A percentile compares a stretch with the other conserved stretches of the same genome.
Evolutionary conservation across 2,797 vertebrate genomes (phyloP).

Genomic region (Muraenolepis orangiensis): DNA sequence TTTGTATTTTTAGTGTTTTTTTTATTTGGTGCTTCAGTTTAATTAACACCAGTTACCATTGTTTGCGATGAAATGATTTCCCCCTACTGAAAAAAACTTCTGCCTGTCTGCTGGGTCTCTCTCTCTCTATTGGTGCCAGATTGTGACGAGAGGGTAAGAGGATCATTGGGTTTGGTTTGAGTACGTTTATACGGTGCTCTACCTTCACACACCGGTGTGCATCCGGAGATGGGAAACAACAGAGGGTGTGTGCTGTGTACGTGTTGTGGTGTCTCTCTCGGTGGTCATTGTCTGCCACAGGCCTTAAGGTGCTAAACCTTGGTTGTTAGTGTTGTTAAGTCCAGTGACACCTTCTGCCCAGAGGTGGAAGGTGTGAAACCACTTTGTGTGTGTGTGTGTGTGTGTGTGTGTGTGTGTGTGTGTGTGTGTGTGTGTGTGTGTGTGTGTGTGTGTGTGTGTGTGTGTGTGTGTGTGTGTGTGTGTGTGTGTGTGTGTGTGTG

Average conservation of each 20-base stretch:
- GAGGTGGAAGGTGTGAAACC: neutral
- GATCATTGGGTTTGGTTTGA: neutral
- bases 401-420: neutral
- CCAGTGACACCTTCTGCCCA: neutral
- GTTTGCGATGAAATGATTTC: neutral
- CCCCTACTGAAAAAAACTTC: too few species aligned
- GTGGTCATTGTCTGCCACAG: neutral
- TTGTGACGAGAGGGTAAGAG: too few species aligned
- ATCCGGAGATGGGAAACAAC: neutral
- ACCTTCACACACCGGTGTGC: too few species aligned
- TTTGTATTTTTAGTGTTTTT: too few species aligned
- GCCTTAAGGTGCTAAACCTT: neutral
- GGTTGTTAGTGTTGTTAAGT: too few species aligned
- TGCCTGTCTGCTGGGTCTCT: too few species aligned
- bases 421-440: conserved; percentile 1
- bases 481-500: neutral
- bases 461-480: neutral
- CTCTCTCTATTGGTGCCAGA: neutral
- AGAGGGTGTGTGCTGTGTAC: neutral
- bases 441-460: neutral
- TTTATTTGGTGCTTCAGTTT: neutral
- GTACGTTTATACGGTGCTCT: neutral
- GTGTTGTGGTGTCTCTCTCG: neutral
- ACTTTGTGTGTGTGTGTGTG: neutral
- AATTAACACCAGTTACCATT: neutral